Evolutionary conservation across 2,888 invertebrate species (phyloP).

Genomic region (Ophion slaviceki): DNA sequence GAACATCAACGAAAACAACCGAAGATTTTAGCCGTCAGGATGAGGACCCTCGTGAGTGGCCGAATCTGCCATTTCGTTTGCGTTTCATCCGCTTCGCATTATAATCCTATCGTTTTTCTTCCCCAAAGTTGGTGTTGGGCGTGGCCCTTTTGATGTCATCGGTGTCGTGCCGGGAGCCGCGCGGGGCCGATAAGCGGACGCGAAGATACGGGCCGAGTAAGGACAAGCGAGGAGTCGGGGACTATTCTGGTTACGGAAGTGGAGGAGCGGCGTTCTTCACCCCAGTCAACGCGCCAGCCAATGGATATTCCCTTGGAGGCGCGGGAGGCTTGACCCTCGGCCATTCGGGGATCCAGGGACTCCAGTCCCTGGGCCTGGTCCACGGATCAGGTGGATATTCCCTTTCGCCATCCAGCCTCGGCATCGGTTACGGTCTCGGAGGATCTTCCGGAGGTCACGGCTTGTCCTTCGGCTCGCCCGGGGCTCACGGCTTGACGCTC

Average conservation of each 20-base stretch:
- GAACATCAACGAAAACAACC: slow-evolving; percentile 11
- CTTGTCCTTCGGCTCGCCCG: background rate
- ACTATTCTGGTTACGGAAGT: slow-evolving; percentile 72
- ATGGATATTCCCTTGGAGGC: slow-evolving; percentile 69
- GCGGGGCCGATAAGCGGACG: slow-evolving; percentile 67
- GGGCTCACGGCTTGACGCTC: slow-evolving; percentile 18
- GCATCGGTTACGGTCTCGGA: slow-evolving; percentile 18
- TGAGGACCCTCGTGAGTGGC: slow-evolving; percentile 78
- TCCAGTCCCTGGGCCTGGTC: slow-evolving; percentile 61
- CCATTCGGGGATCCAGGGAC: slow-evolving; percentile 65
- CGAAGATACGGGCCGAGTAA: slow-evolving; percentile 71
- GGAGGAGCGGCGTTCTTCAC: slow-evolving; percentile 68
- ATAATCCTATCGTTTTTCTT: background rate
- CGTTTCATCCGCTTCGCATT: background rate
- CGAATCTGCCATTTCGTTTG: background rate
- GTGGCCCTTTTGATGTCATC: slow-evolving; percentile 73
- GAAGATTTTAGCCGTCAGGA: slow-evolving; percentile 67
- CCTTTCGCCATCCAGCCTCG: slow-evolving; percentile 52
- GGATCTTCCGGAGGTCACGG: slow-evolving; percentile 22
- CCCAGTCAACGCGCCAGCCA: slow-evolving; percentile 58
- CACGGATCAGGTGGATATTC: slow-evolving; percentile 62
- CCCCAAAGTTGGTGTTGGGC: slow-evolving; percentile 73
- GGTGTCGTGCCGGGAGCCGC: slow-evolving; percentile 72
- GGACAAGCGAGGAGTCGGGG: slow-evolving; percentile 79
- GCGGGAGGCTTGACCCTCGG: slow-evolving; percentile 61